Evolutionary conservation across 2,888 invertebrate genomes (phyloP).

Genomic region (Caenorhabditis wallacei): DNA sequence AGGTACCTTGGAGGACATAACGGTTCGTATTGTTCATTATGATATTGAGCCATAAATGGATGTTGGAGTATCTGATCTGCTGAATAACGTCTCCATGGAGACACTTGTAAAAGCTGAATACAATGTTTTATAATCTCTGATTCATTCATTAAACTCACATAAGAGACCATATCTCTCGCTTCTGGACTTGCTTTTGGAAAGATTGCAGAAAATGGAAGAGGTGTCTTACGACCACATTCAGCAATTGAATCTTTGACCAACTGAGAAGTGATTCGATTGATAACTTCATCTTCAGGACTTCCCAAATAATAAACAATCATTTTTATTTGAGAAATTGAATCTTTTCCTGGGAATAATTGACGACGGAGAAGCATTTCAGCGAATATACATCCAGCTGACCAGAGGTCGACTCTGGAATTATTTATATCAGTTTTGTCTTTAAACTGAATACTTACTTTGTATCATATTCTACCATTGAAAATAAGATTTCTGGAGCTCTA

Average conservation of each 20-base stretch:
- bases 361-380: slow-evolving; percentile 85
- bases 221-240: slow-evolving; percentile 75
- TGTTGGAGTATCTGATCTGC: slow-evolving; percentile 84
- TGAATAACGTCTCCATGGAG: slow-evolving; percentile 84
- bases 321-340: slow-evolving; percentile 81
- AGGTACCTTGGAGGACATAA: slow-evolving; percentile 70
- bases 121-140: background rate
- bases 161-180: slow-evolving; percentile 77
- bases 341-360: slow-evolving; percentile 84
- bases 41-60: slow-evolving; percentile 84
- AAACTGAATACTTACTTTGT: slow-evolving; percentile 77
- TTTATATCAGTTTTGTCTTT: no score
- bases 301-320: slow-evolving; percentile 84
- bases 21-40: slow-evolving; percentile 84
- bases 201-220: slow-evolving; percentile 83
- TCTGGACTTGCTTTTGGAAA: slow-evolving; percentile 84
- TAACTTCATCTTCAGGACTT: slow-evolving; percentile 82
- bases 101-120: slow-evolving; percentile 82
- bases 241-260: slow-evolving; percentile 83
- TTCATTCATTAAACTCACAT: slow-evolving; percentile 40
- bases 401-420: slow-evolving; percentile 84
- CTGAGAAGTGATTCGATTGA: slow-evolving; percentile 83
- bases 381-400: slow-evolving; percentile 85
- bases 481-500: slow-evolving; percentile 85
- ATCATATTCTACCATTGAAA: slow-evolving; percentile 84